Percentiles rank a stretch among this genome's conserved stretches.
phyloP scores from a whole-genome alignment of 2,888 invertebrate species.

The Neria commutata region DNA sequence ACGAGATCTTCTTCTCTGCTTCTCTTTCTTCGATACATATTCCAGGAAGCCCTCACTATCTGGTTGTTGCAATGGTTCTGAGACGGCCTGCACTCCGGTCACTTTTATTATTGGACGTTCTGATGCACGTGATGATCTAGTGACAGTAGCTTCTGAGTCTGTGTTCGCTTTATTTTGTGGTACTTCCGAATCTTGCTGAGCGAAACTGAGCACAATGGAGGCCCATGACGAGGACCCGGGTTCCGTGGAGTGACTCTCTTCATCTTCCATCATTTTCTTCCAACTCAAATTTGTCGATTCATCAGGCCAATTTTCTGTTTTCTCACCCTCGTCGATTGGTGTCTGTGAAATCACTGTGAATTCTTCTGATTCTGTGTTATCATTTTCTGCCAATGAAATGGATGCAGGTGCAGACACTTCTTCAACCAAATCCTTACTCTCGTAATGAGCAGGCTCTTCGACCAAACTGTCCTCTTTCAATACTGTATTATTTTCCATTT shows the following conservation, averaged over 20 bases:
- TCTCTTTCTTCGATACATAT: slow-evolving; percentile 62
- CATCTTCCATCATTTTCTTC: slow-evolving; percentile 51
- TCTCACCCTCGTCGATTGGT: not conserved
- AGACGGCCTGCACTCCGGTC: slow-evolving; percentile 36
- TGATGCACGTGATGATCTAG: slow-evolving; percentile 42
- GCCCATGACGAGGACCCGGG: slow-evolving; percentile 44
- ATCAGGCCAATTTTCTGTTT: slow-evolving; percentile 21
- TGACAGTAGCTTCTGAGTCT: slow-evolving; percentile 5
- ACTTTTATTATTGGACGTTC: slow-evolving; percentile 47
- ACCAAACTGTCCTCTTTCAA: not conserved
- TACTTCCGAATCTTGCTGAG: slow-evolving; percentile 19
- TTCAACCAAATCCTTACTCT: not conserved
- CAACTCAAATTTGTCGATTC: slow-evolving; percentile 35
- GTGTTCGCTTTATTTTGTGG: not conserved
- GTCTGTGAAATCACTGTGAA: no score
- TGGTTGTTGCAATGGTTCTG: slow-evolving; percentile 14
- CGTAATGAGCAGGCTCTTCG: not conserved
- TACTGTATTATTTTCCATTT: not conserved
- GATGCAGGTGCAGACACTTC: slow-evolving; percentile 1
- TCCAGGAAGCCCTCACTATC: slow-evolving; percentile 64
- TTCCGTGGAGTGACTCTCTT: slow-evolving; percentile 31
- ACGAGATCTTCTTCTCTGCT: slow-evolving; percentile 63
- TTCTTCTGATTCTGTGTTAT: slow-evolving; percentile 5
- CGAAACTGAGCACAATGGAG: slow-evolving; percentile 36
- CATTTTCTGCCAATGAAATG: not conserved